phyloP scores from a whole-genome alignment of 2,888 invertebrate genomes.

The Tethea ocularis region DNA sequence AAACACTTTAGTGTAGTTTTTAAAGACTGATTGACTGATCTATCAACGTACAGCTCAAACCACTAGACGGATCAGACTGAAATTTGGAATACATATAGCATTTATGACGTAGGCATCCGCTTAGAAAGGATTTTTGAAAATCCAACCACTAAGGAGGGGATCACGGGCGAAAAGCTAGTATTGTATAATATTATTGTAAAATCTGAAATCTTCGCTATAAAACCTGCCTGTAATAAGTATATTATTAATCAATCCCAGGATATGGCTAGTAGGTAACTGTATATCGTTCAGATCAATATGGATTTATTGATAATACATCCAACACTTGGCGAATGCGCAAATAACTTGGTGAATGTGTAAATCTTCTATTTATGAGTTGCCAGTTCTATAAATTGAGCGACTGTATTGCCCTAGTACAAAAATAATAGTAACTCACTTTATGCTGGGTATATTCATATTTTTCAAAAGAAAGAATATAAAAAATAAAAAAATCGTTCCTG shows the following conservation, averaged over 20 bases:
- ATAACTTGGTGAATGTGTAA: constrained; percentile 22
- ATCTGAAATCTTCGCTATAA: background rate
- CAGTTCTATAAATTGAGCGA: constrained; percentile 21
- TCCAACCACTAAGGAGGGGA: no score
- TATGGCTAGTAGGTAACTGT: background rate
- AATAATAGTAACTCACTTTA: background rate
- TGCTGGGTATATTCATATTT: no score
- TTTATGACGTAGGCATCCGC: no score
- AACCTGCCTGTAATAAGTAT: background rate
- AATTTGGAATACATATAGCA: no score
- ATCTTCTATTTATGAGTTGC: constrained; percentile 28
- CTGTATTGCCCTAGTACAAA: background rate
- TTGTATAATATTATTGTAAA: background rate
- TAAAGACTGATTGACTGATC: no score
- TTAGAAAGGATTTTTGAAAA: no score
- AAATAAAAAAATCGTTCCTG: no score
- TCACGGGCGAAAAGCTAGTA: no score
- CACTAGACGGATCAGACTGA: no score
- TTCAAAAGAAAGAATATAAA: no score
- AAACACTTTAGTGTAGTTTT: no score
- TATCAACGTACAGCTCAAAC: no score
- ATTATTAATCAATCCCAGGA: background rate
- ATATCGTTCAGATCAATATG: background rate
- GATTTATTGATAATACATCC: constrained; percentile 7
- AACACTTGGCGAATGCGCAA: constrained; percentile 7